These are phyloP conservation scores for Lates japonicus DNA, from an alignment of 2,797 vertebrate species.

Conservation along the genomic window DNA sequence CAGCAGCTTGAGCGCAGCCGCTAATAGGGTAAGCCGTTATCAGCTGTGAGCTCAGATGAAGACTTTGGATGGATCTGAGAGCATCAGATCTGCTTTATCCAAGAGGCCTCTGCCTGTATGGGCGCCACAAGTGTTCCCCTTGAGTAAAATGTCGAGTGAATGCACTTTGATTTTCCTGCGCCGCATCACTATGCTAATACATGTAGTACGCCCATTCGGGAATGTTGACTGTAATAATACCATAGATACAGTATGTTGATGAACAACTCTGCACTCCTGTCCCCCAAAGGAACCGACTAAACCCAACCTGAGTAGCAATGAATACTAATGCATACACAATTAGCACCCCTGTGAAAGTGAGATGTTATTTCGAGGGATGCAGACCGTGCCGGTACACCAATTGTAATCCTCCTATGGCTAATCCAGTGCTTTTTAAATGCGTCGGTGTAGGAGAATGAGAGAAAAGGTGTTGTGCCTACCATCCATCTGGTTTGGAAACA, in stretches of 20 bases:
- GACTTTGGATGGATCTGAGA: conserved; percentile 43
- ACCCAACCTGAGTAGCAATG: conserved; percentile 68
- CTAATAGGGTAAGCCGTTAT: conserved; percentile 54
- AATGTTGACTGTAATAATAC: conserved; percentile 60
- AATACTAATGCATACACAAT: conserved; percentile 80
- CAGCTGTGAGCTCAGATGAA: conserved; percentile 29
- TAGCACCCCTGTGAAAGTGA: conserved; percentile 71
- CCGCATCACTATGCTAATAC: conserved; percentile 51
- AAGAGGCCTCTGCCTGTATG: conserved; percentile 9
- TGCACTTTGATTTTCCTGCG: conserved; percentile 51
- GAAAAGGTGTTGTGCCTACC: conserved; percentile 41
- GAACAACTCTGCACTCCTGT: conserved; percentile 51
- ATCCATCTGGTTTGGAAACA: conserved; percentile 72
- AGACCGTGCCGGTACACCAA: conserved; percentile 29
- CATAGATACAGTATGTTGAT: conserved; percentile 60
- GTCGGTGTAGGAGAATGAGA: conserved; percentile 39
- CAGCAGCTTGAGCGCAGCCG: conserved; percentile 27
- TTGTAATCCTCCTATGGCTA: conserved; percentile 60
- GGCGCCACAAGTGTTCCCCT: conserved; percentile 31
- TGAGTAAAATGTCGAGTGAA: conserved; percentile 39
- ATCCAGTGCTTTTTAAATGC: conserved; percentile 59
- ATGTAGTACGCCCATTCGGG: conserved; percentile 48
- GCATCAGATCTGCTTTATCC: conserved; percentile 44
- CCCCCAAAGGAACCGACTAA: conserved; percentile 65
- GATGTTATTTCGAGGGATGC: conserved; percentile 67